Evolutionary conservation across 2,888 invertebrate species (phyloP), one percentile per base, ranked within the genome.

Genomic region (Tortricodes alternella): DNA sequence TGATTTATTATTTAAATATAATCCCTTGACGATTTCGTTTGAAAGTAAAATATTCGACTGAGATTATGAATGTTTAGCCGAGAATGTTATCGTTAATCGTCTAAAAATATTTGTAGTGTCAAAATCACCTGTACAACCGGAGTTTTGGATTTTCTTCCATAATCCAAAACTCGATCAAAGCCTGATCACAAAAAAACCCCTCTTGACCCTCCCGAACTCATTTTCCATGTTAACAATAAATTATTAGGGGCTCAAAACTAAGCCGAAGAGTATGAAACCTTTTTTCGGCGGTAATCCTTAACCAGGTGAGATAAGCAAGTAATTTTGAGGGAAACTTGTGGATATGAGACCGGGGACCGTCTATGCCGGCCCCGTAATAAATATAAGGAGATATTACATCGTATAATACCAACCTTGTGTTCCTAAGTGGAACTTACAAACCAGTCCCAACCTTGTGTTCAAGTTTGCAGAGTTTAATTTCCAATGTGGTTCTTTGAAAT

Each of bases 301-400:
- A 66, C 63, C 70, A 72, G 73, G 76, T 74, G 67, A 68, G 76
- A 70, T 76, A 72, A 59, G 48, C 59, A 51, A 66, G 78, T 77
- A 76, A 79, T 79, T 78, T 78, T 69, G 67, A 68, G 62, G 70
- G 61, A 70, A 73, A 70, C 76, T 74, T 71, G 73, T 66, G 66
- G 74, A 77, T 79, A 75, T 71, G 76, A 71, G 73, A 56, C 68
- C 59, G 51, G 79, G 78, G 79, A 76, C 74, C 65, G 66, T 66
- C 71, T 69, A 66, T 62, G 60, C 52, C 65, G 63, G 67, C 69
- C 73, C 66, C 62, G 65, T 66, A 71, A 75, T 79, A 79, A 79
- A 79, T 77, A 79, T 72, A 71, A 71, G 68, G 66, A 49, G 64
- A 70, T 71, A 68, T 71, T 67, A 65, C 65, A 61, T 57, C 65